Evolutionary conservation across 37 sponge, comb jelly and placozoan species (phyloP).

Genomic region (Amphimedon queenslandica): DNA sequence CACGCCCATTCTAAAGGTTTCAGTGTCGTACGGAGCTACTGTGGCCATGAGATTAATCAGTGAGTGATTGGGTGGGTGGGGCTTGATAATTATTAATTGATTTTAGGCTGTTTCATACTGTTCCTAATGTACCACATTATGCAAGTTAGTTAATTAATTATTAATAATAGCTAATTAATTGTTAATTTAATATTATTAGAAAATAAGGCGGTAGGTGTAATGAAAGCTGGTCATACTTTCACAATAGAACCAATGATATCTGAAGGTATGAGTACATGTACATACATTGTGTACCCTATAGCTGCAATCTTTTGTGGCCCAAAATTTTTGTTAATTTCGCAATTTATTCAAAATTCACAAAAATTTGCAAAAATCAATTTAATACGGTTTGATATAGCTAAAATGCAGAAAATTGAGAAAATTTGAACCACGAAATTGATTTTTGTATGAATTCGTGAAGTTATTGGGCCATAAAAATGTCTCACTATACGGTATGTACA

Average conservation of each 20-base stretch:
- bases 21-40: constrained; percentile 90
- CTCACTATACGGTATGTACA: too few species aligned
- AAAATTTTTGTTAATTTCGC: too few species aligned
- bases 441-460: too few species aligned
- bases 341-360: too few species aligned
- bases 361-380: too few species aligned
- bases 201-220: constrained; percentile 93
- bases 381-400: too few species aligned
- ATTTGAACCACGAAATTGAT: too few species aligned
- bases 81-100: not conserved
- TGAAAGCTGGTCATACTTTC: constrained; percentile 95
- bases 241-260: constrained; percentile 98
- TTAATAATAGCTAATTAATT: not conserved
- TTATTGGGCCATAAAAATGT: too few species aligned
- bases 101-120: constrained; percentile 79
- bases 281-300: too few species aligned
- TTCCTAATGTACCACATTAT: constrained; percentile 94
- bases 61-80: constrained; percentile 11
- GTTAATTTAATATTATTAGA: constrained; percentile 36
- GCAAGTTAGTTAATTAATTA: constrained; percentile 59
- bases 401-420: too few species aligned
- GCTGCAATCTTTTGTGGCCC: too few species aligned
- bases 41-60: constrained; percentile 96
- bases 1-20: constrained; percentile 75
- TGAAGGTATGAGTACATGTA: constrained; percentile 37